phyloP scores from a whole-genome alignment of 37 sponge, comb jelly and placozoan species.

The Axinella damicornis region DNA sequence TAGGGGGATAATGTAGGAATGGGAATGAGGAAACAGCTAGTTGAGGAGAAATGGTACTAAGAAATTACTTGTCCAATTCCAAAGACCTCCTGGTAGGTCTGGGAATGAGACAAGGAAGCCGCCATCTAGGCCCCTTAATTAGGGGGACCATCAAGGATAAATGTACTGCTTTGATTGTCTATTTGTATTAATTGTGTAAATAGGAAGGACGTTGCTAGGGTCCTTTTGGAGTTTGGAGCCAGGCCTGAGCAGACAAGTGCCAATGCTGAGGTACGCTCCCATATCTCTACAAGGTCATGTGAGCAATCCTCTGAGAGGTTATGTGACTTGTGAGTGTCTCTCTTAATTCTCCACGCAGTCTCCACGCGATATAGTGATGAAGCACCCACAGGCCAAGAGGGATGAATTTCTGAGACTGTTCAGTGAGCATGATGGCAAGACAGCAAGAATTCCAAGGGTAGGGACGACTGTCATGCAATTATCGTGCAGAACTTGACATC shows the following conservation, averaged over 20 bases:
- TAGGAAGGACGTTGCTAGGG: constrained; percentile 68
- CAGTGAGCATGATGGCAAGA: constrained; percentile 28
- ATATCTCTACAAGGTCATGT: no score
- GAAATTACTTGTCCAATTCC: no score
- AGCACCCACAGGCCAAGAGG: constrained; percentile 58
- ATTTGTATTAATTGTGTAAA: no score
- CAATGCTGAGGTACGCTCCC: constrained; percentile 47
- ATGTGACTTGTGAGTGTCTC: neutral
- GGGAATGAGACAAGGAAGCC: no score
- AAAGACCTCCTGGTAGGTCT: no score
- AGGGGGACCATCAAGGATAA: no score
- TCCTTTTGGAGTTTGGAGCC: constrained; percentile 84
- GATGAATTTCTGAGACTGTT: constrained; percentile 67
- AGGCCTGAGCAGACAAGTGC: constrained; percentile 42
- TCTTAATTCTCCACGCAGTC: constrained; percentile 11
- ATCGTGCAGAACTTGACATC: neutral
- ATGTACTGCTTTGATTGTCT: no score
- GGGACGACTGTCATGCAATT: neutral
- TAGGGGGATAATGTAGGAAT: no score
- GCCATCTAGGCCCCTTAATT: no score
- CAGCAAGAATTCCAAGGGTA: constrained; percentile 51
- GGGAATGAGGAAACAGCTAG: no score
- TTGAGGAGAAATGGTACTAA: no score
- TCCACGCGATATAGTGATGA: constrained; percentile 37
- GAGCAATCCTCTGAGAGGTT: no score